Evolutionary conservation across 2,797 vertebrate species (phyloP), one percentile per base, ranked within the genome.

Genomic region (Silurus lanzhouensis): DNA sequence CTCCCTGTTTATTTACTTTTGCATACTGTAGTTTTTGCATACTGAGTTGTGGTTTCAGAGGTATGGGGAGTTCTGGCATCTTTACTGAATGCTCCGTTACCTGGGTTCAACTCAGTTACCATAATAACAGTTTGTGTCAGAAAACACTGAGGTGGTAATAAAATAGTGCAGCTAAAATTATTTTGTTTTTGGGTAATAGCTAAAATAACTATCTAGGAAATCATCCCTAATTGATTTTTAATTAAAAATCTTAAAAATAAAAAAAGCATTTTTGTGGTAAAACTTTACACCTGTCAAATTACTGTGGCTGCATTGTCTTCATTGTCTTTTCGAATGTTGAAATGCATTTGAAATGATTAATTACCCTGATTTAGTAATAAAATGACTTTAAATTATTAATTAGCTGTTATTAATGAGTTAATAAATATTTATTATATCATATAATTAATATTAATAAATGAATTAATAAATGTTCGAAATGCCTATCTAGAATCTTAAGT

Each of bases 1-100:
- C 80, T 88, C 88, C 89, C 38, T 88, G 92, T 94, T 95, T 95
- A 91, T 94, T 93, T 93, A 91, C 89, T 92, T 92, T 87, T 89
- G 38, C 38, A 92, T 93, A 91, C 89, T 38, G 38, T 38, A 38
- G 38, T 38, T 38, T 38, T 38, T 38, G 38, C 3, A 38, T 38
- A 90, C 81, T 90, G 85, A 90, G 67, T 85, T 85, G 82, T 83
- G 83, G 83, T 64, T 87, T 84, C 55, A 85, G 86, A 68, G 81
- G 60, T 25, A 81, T 31, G 22, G 17, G 38, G 17, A 79, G 58
- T 44, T 64, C 60, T 79, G 77, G 38, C 76, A 61, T 44, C 20
- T 6, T 77, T 38, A 20, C 25, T 78, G 31, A 61, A 78, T 78
- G 58, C 38, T 31, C 31, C 8, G 5, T 61, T 44, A 61, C 76